A percentile compares a stretch with the other conserved stretches of the same genome.
These are phyloP conservation scores for Stomorhina lunata DNA, from an alignment of 2,888 invertebrate species.

Conservation along the genomic window DNA sequence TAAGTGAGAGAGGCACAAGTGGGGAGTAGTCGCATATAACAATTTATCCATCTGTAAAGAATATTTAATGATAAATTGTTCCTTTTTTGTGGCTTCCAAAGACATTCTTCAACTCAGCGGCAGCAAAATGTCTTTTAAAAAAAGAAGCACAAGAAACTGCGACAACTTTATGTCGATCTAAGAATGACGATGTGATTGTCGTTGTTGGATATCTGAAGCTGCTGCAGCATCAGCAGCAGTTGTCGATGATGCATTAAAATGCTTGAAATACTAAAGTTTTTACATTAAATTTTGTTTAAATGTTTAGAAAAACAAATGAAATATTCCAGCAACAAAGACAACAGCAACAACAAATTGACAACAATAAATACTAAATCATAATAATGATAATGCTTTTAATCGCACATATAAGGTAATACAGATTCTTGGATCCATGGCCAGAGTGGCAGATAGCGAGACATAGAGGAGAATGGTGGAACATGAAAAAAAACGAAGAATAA, in stretches of 20 bases:
- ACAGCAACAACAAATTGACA: conserved; percentile 30
- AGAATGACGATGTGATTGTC: background rate
- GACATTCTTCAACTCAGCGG: background rate
- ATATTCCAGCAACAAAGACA: background rate
- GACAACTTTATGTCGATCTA: conserved; percentile 36
- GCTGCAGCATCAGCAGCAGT: background rate
- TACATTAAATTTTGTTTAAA: conserved; percentile 18
- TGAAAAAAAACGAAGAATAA: background rate
- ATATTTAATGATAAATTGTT: conserved; percentile 48
- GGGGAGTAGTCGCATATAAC: background rate
- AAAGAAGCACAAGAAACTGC: conserved; percentile 12
- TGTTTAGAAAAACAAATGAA: conserved; percentile 14
- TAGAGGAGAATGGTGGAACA: background rate
- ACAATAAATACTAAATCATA: conserved; percentile 61
- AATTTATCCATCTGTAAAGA: conserved; percentile 24
- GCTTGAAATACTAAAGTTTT: conserved; percentile 68
- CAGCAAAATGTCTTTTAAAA: background rate
- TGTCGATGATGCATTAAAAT: conserved; percentile 74
- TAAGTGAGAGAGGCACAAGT: background rate
- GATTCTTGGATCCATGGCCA: background rate
- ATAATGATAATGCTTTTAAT: conserved; percentile 47
- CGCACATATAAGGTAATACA: background rate
- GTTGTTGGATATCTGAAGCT: background rate
- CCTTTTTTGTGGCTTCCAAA: background rate
- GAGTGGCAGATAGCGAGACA: background rate